Conservation (phyloP, 2,113 vertebrate genomes). For the Gymnobelideus leadbeateri region DNA sequence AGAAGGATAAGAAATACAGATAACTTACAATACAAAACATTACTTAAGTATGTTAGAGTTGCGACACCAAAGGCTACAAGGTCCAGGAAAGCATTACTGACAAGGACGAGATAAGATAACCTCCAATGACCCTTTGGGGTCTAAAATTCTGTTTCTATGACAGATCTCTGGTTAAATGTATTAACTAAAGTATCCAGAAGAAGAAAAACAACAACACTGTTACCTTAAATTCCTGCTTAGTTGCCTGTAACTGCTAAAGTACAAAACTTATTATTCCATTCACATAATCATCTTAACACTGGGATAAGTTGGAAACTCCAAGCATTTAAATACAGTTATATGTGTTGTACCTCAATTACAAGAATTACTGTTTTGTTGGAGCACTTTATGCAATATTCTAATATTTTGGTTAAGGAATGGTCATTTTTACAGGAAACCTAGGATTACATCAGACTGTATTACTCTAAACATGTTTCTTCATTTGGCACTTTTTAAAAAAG, state of each 20-base stretch:
- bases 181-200: not conserved
- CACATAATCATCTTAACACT: not conserved
- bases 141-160: not conserved
- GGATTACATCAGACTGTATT: not conserved
- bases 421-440: not conserved
- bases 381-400: not conserved
- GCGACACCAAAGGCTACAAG: not conserved
- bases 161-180: accelerated
- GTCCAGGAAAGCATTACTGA: not conserved
- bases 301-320: not conserved
- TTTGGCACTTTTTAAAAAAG: not conserved
- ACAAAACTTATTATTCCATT: accelerated
- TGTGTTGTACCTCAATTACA: not conserved
- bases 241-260: accelerated
- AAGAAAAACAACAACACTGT: accelerated
- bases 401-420: not conserved
- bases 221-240: accelerated
- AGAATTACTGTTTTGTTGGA: not conserved
- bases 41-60: not conserved
- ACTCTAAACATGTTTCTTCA: not conserved
- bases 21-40: not conserved
- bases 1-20: not conserved
- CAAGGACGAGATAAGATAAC: not conserved
- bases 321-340: not conserved
- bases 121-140: not conserved